Base-by-base conservation (phyloP, 2,797 vertebrate species). In the Okamejei kenojei region DNA sequence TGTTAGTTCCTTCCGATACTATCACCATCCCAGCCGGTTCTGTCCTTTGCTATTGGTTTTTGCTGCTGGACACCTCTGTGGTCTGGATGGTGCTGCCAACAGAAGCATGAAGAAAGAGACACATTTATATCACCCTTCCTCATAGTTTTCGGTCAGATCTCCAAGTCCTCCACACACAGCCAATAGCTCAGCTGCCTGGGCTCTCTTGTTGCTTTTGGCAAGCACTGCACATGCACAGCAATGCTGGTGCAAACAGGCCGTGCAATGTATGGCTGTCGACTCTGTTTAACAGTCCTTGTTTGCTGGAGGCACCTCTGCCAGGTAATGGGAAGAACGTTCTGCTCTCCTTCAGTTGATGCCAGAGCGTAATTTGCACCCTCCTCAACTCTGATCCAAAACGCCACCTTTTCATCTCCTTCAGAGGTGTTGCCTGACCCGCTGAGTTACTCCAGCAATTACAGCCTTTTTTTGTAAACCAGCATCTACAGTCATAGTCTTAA, bases 221-320 rank as follows among this genome's bases (percentile, higher is more conserved):
- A 63, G 61, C 7, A 35, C 84, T 21, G 61, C 32, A 88, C 19
- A 81, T 0, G 29, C 13, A 29, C 54, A n/a, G 82, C 58, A 86
- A 29, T 65, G 82, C 61, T 84, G 61, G 6, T 15, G 61, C 61
- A 88, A 88, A 65, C 29, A 68, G 35, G 35, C 77, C 3, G 11
- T 35, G n/a, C 2, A 35, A 35, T 78, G 26, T 32, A 17, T 35
- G 77, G 15, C 61, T 17, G 2, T 15, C 35, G 17, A 88, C n/a
- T 65, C 15, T 65, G n/a, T 88, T 88, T 65, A 88, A n/a, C 61
- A 65, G 84, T 15, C 84, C 61, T 88, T 88, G 29, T 88, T 58
- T 65, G 61, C 17, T 65, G 15, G 61, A 32, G 63, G 29, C 15
- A 6, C 8, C 61, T 32, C 68, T 88, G n/a, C 84, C 61, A 63